Evolutionary conservation across 2,113 vertebrate species (phyloP), one percentile per base, ranked within the genome.

Genomic region (Phylloscopus whistleri): DNA sequence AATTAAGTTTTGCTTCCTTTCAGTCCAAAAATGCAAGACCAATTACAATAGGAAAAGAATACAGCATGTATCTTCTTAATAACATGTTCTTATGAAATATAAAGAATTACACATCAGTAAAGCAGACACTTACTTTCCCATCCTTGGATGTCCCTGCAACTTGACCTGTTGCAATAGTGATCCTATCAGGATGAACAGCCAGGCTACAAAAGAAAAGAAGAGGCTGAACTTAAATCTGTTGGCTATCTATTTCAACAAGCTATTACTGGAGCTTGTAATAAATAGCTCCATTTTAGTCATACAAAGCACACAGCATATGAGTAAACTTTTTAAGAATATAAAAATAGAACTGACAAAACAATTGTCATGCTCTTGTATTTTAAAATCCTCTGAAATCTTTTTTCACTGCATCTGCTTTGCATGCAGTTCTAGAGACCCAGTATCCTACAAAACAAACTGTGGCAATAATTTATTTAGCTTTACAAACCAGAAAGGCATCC

Each of bases 101-200:
- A 62, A 52, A 17, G 18, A 39, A 72, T n/a, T 67, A 24, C 8
- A 59, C 3, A 24, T 43, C 27, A 55, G n/a, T 14, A 94, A 90
- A 89, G 30, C 13, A n/a, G 52, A 27, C 56, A 97, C 98, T 98
- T 98, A 99, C 99, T 98, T 99, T 99, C 76, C 99, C 99, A 90
- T 99, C 99, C 89, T 98, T 98, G n/a, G 99, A 99, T 21, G 99
- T 99, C 79, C 99, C 99, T 15, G 99, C 99, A 73, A 99, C 99
- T 97, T 99, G 99, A 78, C 99, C 99, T 26, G 99, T 99, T 95
- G 99, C 99, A 98, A 99, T 99, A 89, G 99, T 99, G 98, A 99
- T 99, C 97, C 99, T 99, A 94, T 99, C 99, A 35, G 99, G 99
- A 95, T 99, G 99, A 95, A 99, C 98, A 31, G 99, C 99, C 84